Base-by-base conservation (phyloP, 2,888 invertebrate genomes). In the Diploptera punctata region DNA sequence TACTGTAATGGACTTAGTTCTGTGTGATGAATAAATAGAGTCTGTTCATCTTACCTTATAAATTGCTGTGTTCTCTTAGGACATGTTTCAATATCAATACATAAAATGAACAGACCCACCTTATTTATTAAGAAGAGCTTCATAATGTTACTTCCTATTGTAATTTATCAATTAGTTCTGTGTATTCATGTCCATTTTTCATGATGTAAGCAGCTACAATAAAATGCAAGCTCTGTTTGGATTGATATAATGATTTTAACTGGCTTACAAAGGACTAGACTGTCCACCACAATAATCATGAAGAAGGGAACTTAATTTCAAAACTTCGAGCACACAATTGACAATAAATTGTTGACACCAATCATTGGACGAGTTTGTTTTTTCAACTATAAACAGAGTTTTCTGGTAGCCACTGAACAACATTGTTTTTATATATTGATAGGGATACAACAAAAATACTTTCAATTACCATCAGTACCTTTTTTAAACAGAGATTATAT, bases 351-450 rank as follows among this genome's bases (percentile, higher is more conserved):
- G 57, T 5, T 57, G 57, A 57, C 57, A 57, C 29, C n/a, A 57
- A 57, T 57, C n/a, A 57, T 57, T 57, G 57, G 57, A 57, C 57
- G 57, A 57, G 57, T 57, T 57, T 57, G 13, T 57, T n/a, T 57
- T 31, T 10, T 31, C 29, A 57, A 31, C 57, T 57, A 3, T 57
- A 31, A 57, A 57, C n/a, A 57, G 5, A 29, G n/a, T 31, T 29
- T 29, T 57, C 29, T 29, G 57, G 57, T 57, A 57, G 57, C 57
- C 57, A 57, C 16, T n/a, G 31, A 57, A 57, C 57, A 57, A 57
- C 57, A 57, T 29, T 29, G n/a, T 29, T 33, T 31, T 24, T 29
- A 29, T 29, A 57, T 16, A 29, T n/a, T 29, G 57, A 57, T 21
- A 54, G 18, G 29, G 31, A 29, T 29, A 13, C 24, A 57, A 57